Percentiles rank a stretch among this genome's conserved stretches.
Conservation (phyloP, 2,888 invertebrate genomes). For the Drosophila recens region DNA sequence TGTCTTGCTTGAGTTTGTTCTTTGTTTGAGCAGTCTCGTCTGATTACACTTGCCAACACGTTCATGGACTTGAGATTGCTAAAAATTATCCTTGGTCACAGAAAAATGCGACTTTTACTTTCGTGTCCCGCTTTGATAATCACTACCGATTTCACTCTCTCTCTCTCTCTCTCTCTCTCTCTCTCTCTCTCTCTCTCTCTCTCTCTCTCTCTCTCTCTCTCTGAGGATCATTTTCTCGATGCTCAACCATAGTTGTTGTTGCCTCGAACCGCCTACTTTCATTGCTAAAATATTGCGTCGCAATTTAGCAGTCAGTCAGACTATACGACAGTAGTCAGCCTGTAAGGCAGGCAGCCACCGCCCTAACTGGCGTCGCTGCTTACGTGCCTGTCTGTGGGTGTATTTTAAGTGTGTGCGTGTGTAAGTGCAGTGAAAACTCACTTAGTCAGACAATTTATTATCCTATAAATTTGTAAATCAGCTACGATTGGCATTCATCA, state of each 20-base stretch:
- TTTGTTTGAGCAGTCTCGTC: constrained; percentile 72
- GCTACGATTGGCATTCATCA: background rate
- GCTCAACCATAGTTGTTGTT: constrained; percentile 5
- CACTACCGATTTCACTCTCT: constrained; percentile 1
- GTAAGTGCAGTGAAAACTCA: constrained; percentile 37
- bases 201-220: too few species aligned
- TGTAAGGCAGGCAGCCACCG: constrained; percentile 70
- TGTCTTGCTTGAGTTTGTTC: constrained; percentile 49
- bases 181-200: too few species aligned
- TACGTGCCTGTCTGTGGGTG: constrained; percentile 50
- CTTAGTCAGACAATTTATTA: constrained; percentile 27
- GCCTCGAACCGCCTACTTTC: constrained; percentile 14
- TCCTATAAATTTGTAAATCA: constrained; percentile 28
- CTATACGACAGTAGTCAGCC: constrained; percentile 43
- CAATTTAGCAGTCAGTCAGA: constrained; percentile 55
- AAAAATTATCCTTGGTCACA: constrained; percentile 62
- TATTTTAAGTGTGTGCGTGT: constrained; percentile 1
- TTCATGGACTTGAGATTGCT: constrained; percentile 38
- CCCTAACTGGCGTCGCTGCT: constrained; percentile 76
- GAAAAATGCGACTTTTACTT: constrained; percentile 43
- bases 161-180: background rate
- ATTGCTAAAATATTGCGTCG: constrained; percentile 63
- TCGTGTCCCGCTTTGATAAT: constrained; percentile 17
- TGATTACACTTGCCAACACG: constrained; percentile 79
- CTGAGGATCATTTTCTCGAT: constrained; percentile 33